Conservation (phyloP, 2,113 vertebrate genomes). For the Aphyosemion australe region DNA sequence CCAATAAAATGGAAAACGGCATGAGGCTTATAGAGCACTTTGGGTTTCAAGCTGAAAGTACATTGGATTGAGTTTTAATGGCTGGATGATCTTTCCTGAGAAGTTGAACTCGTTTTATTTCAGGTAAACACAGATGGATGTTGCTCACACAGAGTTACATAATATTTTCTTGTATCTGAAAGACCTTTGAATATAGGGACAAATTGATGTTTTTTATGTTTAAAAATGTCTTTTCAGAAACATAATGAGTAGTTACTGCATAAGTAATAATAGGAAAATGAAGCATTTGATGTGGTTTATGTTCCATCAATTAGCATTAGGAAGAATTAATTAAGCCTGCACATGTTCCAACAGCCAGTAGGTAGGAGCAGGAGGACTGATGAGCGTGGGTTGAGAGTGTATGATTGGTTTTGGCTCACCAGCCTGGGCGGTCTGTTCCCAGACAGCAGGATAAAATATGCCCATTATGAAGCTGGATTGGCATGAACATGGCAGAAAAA, state of each 20-base stretch:
- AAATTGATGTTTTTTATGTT: no score
- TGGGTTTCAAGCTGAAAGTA: background rate
- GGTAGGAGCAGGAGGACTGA: slow-evolving; percentile 36
- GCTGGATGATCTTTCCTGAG: background rate
- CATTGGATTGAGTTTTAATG: background rate
- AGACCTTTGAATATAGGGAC: no score
- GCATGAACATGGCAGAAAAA: background rate
- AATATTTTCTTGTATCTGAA: background rate
- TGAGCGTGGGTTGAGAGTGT: slow-evolving; percentile 5
- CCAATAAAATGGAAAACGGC: slow-evolving; percentile 1
- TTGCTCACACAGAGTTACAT: background rate
- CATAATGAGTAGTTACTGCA: background rate
- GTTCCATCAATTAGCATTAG: background rate
- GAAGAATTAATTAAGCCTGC: slow-evolving; percentile 13
- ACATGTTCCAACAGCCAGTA: slow-evolving; percentile 14
- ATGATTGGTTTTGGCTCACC: background rate
- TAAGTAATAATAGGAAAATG: slow-evolving; percentile 1
- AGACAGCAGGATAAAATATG: background rate
- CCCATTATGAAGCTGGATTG: background rate
- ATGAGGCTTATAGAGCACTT: slow-evolving; percentile 1
- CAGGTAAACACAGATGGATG: background rate
- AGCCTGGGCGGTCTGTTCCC: background rate
- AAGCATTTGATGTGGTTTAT: background rate
- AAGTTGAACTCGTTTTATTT: background rate
- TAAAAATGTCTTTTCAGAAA: no score